Base-by-base conservation (phyloP, 2,797 vertebrate genomes). In the Arctocebus calabarensis region DNA sequence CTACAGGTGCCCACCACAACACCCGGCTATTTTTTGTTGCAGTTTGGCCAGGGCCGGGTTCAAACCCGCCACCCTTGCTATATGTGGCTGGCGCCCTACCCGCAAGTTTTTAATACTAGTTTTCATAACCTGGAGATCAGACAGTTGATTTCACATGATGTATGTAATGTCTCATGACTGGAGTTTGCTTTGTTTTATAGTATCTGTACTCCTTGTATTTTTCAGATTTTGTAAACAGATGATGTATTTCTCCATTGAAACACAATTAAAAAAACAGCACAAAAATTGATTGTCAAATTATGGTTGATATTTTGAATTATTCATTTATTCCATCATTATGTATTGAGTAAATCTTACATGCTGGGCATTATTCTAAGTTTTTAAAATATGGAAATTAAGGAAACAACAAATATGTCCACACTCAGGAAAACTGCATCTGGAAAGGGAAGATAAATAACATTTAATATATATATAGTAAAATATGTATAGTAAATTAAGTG, bases 191-290 rank as follows among this genome's bases (percentile, higher is more conserved):
- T 99, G 98, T 99, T 99, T 99, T 99, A 98, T 99, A 99, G 98
- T 99, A 98, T 98, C 98, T 98, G 99, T 99, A 98, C 98, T 99
- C 98, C 99, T 99, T 99, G 98, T 99, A 99, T 99, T 99, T 99
- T 99, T 99, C 98, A 99, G 98, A 99, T 99, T 99, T 99, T 99
- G 98, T 99, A 99, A 99, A 99, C 98, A 99, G 98, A 99, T 98
- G 98, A 99, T 99, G 99, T 99, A 99, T 99, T 99, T 99, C 99
- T 99, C 98, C 98, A 99, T 99, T 98, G 98, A 99, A 99, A 99
- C 98, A 98, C 98, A 99, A 99, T 98, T 96, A 94, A 88, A 96
- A 97, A 98, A 98, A 98, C 98, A 98, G 98, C 98, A 99, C 98
- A 98, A 98, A 52, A 52, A 52, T 12, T 2, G 14, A 52, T 52